Percentiles rank a stretch among this genome's conserved stretches.
These are phyloP conservation scores for Temnothorax ravouxi DNA, from an alignment of 2,888 invertebrate species.

Conservation along the genomic window DNA sequence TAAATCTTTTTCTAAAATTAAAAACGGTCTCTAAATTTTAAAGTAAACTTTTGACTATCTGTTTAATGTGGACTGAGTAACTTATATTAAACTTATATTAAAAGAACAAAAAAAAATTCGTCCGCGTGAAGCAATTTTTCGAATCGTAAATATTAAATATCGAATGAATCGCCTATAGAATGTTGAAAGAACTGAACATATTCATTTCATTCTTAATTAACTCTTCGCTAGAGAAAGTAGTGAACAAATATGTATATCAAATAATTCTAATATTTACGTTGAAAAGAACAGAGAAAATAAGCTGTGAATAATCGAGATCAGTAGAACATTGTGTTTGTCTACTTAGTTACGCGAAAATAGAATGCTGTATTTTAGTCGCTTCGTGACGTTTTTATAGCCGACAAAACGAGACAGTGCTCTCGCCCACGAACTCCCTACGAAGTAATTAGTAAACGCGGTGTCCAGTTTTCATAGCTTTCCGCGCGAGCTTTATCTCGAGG, in stretches of 20 bases:
- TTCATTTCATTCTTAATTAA: neutral
- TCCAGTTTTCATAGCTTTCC: conserved; percentile 45
- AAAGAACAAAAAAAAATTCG: neutral
- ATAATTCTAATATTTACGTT: neutral
- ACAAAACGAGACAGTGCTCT: neutral
- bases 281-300: neutral
- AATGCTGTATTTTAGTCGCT: conserved; percentile 23
- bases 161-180: neutral
- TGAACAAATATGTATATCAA: neutral
- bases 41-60: neutral
- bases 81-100: neutral
- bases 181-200: neutral
- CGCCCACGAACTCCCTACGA: neutral
- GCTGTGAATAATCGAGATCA: neutral
- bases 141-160: neutral
- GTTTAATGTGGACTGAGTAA: neutral
- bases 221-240: neutral
- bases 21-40: neutral
- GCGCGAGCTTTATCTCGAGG: conserved; percentile 18
- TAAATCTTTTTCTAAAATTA: neutral
- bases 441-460: conserved; percentile 37
- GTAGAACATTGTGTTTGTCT: conserved; percentile 6
- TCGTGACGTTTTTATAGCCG: conserved; percentile 24
- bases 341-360: neutral
- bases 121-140: neutral